Percentiles rank a stretch among this genome's conserved stretches.
Conservation (phyloP, 1,140 invertebrate genomes). For the Pseudomyrmex gracilis region DNA sequence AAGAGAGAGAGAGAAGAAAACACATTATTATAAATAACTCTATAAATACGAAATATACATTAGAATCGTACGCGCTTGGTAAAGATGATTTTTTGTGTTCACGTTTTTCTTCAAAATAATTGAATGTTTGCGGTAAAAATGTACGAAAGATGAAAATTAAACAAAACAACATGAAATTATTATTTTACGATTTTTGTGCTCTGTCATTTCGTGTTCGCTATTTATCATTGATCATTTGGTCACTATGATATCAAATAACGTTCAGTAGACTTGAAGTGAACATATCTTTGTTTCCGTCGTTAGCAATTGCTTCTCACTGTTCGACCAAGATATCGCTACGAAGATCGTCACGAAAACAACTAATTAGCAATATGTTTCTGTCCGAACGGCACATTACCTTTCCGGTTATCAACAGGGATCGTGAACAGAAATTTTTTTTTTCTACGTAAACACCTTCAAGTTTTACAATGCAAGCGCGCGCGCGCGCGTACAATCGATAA, state of each 20-base stretch:
- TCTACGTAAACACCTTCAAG: background rate
- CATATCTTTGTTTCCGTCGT: background rate
- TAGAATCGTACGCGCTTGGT: no score
- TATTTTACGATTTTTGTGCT: constrained; percentile 18
- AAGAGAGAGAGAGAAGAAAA: background rate
- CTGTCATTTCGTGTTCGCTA: constrained; percentile 11
- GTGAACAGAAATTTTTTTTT: background rate
- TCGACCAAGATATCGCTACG: background rate
- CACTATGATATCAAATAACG: background rate
- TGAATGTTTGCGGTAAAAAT: no score
- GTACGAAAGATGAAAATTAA: background rate
- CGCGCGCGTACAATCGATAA: background rate
- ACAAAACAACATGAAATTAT: background rate
- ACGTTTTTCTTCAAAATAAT: no score
- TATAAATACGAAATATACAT: no score
- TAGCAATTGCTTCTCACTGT: background rate
- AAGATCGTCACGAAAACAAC: constrained; percentile 24
- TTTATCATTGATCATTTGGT: background rate
- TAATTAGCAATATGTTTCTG: constrained; percentile 3
- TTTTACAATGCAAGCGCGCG: background rate
- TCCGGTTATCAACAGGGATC: constrained; percentile 10
- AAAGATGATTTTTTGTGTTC: no score
- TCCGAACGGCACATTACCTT: background rate
- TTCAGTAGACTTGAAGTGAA: background rate
- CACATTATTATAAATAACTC: background rate